phyloP scores from a whole-genome alignment of 2,113 vertebrate genomes.

The Pachyramphus minor region DNA sequence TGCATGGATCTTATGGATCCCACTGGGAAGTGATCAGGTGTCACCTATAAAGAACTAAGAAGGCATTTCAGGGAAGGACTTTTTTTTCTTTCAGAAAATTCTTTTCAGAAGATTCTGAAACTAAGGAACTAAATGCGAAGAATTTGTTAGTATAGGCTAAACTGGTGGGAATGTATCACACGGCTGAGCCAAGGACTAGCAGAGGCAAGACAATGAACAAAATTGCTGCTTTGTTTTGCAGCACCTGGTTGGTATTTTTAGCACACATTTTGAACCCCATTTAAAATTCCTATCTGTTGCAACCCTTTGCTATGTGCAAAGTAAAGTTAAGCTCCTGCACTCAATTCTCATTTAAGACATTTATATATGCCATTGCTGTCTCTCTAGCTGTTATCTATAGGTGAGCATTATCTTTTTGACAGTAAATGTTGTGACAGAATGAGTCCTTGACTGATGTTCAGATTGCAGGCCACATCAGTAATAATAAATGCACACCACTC shows the following conservation, averaged over 20 bases:
- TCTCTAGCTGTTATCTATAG: neutral
- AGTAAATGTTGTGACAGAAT: conserved; percentile 8
- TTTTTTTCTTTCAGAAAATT: neutral
- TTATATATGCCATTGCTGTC: neutral
- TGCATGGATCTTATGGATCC: neutral
- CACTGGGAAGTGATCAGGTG: neutral
- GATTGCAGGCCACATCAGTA: neutral
- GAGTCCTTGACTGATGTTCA: conserved; percentile 23
- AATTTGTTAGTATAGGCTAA: neutral
- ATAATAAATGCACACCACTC: neutral
- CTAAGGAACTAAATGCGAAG: neutral
- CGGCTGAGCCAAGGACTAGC: neutral
- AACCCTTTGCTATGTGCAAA: neutral
- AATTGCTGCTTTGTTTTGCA: neutral
- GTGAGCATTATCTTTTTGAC: neutral
- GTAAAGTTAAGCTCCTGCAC: neutral
- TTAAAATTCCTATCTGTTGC: neutral
- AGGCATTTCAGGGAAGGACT: neutral
- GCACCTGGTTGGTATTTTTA: neutral
- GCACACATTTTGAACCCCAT: neutral
- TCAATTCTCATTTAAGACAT: neutral
- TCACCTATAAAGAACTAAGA: neutral
- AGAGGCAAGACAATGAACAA: neutral
- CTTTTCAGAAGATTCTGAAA: neutral
- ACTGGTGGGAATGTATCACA: neutral